A percentile compares a stretch with the other conserved stretches of the same genome.
phyloP scores from a whole-genome alignment of 2,888 invertebrate genomes.

The Eucera pruinosa region DNA sequence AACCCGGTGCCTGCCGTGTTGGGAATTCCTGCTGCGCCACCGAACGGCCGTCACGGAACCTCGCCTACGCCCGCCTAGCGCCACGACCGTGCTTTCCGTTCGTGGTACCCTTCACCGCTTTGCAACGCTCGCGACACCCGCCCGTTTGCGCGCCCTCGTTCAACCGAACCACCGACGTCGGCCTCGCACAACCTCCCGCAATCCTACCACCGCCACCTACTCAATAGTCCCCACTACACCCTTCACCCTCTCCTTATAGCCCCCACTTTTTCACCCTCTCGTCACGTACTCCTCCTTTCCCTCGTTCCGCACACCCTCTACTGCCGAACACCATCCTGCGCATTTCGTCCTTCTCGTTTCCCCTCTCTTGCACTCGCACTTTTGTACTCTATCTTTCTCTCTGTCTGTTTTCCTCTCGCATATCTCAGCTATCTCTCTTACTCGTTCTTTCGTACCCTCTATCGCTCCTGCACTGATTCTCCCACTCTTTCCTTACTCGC shows the following conservation, averaged over 20 bases:
- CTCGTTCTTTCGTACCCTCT: constrained; percentile 32
- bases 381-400: constrained; percentile 42
- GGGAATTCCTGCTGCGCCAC: constrained; percentile 80
- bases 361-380: constrained; percentile 38
- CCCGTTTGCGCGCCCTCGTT: constrained; percentile 79
- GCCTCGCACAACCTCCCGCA: constrained; percentile 69
- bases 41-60: constrained; percentile 79
- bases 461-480: constrained; percentile 39
- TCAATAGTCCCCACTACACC: constrained; percentile 50
- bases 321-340: constrained; percentile 59
- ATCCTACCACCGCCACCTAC: constrained; percentile 72
- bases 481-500: constrained; percentile 57
- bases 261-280: constrained; percentile 61
- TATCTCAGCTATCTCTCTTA: constrained; percentile 27
- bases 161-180: constrained; percentile 74
- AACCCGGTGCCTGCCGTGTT: constrained; percentile 70
- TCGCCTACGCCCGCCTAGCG: constrained; percentile 80
- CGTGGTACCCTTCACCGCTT: constrained; percentile 77
- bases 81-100: constrained; percentile 75
- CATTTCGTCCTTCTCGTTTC: constrained; percentile 54
- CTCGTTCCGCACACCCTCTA: constrained; percentile 52
- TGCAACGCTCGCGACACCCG: constrained; percentile 69
- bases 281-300: constrained; percentile 49
- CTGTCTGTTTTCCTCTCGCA: constrained; percentile 1
- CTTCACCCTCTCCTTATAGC: constrained; percentile 50